Evolutionary conservation across 2,888 invertebrate genomes (phyloP).

Genomic region (Drosophila infuscata): DNA sequence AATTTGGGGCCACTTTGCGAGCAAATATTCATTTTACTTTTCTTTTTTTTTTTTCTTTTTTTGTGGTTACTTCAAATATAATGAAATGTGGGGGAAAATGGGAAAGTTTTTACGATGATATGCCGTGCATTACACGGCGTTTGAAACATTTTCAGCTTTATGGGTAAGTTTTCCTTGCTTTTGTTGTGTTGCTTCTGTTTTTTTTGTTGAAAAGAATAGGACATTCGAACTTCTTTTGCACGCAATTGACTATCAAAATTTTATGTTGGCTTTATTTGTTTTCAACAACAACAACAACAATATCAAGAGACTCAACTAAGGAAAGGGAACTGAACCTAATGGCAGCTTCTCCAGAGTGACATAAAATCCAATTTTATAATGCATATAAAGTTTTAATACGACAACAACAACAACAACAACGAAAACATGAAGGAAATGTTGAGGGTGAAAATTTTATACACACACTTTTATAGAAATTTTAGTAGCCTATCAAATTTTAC

Average conservation of each 20-base stretch:
- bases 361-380: conserved; percentile 79
- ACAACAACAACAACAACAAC: conserved; percentile 10
- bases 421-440: conserved; percentile 16
- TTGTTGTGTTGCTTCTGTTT: conserved; percentile 18
- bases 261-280: conserved; percentile 55
- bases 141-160: conserved; percentile 67
- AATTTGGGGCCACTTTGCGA: conserved; percentile 55
- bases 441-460: conserved; percentile 56
- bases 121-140: conserved; percentile 68
- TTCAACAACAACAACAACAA: conserved; percentile 24
- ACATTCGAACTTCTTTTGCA: conserved; percentile 62
- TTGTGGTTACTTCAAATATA: conserved; percentile 23
- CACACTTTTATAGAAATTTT: conserved; percentile 73
- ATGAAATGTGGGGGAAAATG: conserved; percentile 11
- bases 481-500: conserved; percentile 75
- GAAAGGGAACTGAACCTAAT: conserved; percentile 48
- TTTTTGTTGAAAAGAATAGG: conserved; percentile 41
- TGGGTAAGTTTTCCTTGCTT: conserved; percentile 42
- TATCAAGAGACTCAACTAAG: conserved; percentile 6
- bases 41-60: conserved; percentile 19
- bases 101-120: conserved; percentile 62
- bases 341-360: conserved; percentile 68
- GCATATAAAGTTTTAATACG: conserved; percentile 77
- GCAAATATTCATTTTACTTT: conserved; percentile 66
- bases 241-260: conserved; percentile 76